Percentiles rank a stretch among this genome's conserved stretches.
Evolutionary conservation across 1,140 invertebrate species (phyloP).

Genomic region (Ceratina japonica): DNA sequence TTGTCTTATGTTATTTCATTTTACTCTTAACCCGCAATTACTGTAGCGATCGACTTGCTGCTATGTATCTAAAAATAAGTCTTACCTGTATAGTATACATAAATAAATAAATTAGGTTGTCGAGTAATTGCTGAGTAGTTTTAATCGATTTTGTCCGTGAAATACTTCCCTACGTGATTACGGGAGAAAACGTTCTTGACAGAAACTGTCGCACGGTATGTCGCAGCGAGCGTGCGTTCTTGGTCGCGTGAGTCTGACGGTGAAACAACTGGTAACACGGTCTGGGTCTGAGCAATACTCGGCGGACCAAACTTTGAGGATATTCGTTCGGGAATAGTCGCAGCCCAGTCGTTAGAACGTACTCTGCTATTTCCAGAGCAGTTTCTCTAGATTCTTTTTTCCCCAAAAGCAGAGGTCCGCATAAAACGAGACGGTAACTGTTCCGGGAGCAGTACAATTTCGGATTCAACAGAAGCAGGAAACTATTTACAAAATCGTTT

Average conservation of each 20-base stretch:
- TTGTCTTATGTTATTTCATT: no score
- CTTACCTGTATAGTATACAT: no score
- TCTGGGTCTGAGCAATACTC: slow-evolving; percentile 27
- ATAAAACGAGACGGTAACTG: no score
- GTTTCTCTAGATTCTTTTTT: background rate
- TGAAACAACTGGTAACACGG: slow-evolving; percentile 34
- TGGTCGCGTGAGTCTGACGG: slow-evolving; percentile 39
- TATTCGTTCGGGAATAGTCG: no score
- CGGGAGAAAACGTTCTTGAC: background rate
- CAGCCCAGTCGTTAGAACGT: background rate
- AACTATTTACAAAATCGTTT: no score
- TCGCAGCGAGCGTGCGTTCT: background rate
- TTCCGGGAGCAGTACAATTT: no score
- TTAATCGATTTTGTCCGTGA: background rate
- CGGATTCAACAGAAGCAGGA: no score
- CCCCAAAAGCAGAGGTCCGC: no score
- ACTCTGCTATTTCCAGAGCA: background rate
- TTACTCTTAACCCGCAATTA: no score
- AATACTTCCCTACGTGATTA: background rate
- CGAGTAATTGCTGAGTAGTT: background rate
- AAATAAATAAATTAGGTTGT: no score
- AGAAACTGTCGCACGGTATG: background rate
- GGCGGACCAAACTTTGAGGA: slow-evolving; percentile 29
- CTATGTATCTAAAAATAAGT: no score
- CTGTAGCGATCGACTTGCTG: no score